Evolutionary conservation across 2,113 vertebrate species (phyloP).

Genomic region (Vulpes ferrilata): DNA sequence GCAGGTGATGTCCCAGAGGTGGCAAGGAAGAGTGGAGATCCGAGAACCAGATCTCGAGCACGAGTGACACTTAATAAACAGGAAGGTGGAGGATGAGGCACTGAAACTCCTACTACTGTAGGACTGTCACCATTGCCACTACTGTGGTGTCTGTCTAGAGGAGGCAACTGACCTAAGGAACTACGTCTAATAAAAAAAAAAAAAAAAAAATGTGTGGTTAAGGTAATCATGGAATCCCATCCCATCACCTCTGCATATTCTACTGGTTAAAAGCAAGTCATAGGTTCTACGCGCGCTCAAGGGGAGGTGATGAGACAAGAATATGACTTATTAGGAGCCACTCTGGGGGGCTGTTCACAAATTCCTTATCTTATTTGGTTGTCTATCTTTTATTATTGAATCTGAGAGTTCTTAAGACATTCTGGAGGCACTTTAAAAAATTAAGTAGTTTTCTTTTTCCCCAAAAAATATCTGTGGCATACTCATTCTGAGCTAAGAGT

Average conservation of each 20-base stretch:
- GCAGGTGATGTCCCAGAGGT: neutral
- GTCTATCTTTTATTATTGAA: neutral
- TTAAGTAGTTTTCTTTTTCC: neutral
- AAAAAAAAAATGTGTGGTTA: neutral
- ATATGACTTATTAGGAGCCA: neutral
- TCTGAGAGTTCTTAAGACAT: neutral
- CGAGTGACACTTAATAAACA: neutral
- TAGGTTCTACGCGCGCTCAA: neutral
- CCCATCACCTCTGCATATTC: neutral
- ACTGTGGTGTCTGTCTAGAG: neutral
- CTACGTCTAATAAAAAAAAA: neutral
- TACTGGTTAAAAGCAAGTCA: neutral
- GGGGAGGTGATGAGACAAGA: neutral
- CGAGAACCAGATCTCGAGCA: neutral
- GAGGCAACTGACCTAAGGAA: neutral
- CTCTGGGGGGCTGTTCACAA: neutral
- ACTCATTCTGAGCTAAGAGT: neutral
- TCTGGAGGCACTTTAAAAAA: neutral
- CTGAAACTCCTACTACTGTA: neutral
- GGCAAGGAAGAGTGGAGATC: too few species aligned
- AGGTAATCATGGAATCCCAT: neutral
- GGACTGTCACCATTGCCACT: neutral
- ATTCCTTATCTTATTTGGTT: neutral
- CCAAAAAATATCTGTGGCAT: neutral
- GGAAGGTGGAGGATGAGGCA: neutral